Evolutionary conservation across 2,888 invertebrate genomes (phyloP).

Genomic region (Homarus gammarus): DNA sequence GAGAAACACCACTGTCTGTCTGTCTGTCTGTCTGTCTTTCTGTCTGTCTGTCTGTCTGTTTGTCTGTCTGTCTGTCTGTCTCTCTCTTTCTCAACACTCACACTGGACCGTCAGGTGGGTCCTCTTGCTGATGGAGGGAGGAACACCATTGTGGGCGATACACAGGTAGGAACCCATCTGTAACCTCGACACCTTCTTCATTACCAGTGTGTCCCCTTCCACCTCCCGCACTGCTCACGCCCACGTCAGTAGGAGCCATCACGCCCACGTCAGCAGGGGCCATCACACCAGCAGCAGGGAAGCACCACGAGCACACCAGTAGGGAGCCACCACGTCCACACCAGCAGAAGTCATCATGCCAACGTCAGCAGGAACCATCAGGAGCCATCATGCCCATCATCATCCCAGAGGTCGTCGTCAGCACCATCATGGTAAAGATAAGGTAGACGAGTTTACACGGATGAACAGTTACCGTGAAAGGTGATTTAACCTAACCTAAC

Average conservation of each 20-base stretch:
- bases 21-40: not conserved
- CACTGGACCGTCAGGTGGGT: constrained; percentile 79
- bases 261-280: not conserved
- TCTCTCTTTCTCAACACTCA: constrained; percentile 74
- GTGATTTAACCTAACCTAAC: too few species aligned
- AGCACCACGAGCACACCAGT: not conserved
- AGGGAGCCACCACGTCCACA: not conserved
- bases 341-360: not conserved
- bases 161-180: constrained; percentile 96
- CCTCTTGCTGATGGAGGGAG: constrained; percentile 88
- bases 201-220: constrained; percentile 90
- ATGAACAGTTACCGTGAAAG: too few species aligned
- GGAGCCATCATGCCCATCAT: too few species aligned
- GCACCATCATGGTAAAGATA: too few species aligned
- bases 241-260: not conserved
- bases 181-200: constrained; percentile 92
- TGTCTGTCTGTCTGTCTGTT: too few species aligned
- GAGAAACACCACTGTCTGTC: not conserved
- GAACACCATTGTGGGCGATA: constrained; percentile 94
- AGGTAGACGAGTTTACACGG: too few species aligned
- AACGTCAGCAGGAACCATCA: not conserved
- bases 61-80: not conserved
- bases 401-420: too few species aligned
- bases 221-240: constrained; percentile 86
- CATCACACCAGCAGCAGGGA: not conserved